Evolutionary conservation across 2,113 vertebrate genomes (phyloP).

Genomic region (Ellobius talpinus): DNA sequence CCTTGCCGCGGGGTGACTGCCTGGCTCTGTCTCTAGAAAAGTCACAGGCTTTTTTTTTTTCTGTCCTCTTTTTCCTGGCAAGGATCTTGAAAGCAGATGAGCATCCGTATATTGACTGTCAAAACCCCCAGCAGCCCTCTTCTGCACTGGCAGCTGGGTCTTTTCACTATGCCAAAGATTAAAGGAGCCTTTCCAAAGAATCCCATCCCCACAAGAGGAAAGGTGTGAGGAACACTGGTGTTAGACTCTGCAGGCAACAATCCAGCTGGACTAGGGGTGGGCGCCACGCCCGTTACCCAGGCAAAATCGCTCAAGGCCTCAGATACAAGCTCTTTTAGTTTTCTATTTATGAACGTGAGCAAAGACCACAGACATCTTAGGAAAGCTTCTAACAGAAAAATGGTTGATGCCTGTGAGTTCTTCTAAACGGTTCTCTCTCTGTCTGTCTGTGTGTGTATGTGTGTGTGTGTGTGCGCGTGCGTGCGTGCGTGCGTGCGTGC

Average conservation of each 20-base stretch:
- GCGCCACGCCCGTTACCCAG: not conserved
- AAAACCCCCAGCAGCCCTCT: not conserved
- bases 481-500: not conserved
- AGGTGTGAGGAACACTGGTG: not conserved
- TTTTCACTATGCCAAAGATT: not conserved
- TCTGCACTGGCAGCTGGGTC: not conserved
- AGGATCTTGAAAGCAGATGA: conserved; percentile 25
- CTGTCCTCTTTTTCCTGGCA: not conserved
- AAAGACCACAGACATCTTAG: conserved; percentile 34
- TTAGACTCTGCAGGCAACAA: not conserved
- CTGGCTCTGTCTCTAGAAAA: not conserved
- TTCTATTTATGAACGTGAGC: not conserved
- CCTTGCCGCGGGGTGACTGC: not conserved
- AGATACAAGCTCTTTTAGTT: not conserved
- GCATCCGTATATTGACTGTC: not conserved
- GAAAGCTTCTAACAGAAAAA: conserved; percentile 25
- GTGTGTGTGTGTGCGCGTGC: not conserved
- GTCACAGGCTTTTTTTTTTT: conserved; percentile 22
- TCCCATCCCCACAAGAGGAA: not conserved
- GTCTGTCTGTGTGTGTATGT: not conserved
- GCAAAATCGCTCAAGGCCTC: not conserved
- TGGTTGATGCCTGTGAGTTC: not conserved
- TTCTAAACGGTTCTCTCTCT: not conserved
- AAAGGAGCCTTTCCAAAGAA: conserved; percentile 3
- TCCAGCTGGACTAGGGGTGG: not conserved